Conservation (phyloP, 1,140 invertebrate genomes). For the Papilio polytes region DNA sequence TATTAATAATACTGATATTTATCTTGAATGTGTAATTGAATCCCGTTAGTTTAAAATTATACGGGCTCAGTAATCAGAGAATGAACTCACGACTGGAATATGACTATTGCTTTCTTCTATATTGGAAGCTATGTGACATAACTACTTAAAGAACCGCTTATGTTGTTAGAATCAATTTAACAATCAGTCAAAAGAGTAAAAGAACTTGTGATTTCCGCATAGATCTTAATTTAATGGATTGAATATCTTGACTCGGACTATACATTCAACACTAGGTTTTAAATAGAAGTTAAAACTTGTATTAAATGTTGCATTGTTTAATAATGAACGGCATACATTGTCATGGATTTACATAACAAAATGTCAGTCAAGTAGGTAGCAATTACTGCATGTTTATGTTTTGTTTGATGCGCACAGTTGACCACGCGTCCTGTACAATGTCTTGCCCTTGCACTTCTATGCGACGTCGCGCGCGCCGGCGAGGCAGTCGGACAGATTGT, state of each 20-base stretch:
- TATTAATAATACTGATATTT: neutral
- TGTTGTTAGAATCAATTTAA: constrained; percentile 35
- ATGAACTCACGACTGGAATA: neutral
- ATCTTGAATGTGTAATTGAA: neutral
- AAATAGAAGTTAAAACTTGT: neutral
- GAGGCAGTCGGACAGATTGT: constrained; percentile 63
- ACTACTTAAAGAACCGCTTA: constrained; percentile 9
- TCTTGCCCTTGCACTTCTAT: constrained; percentile 65
- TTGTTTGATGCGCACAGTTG: constrained; percentile 52
- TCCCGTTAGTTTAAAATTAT: neutral
- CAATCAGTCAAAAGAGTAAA: neutral
- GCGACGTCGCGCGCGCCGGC: constrained; percentile 61
- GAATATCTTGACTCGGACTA: neutral
- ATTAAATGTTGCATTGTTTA: neutral
- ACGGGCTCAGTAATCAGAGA: neutral
- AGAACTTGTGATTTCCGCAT: constrained; percentile 16
- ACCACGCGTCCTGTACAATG: constrained; percentile 61
- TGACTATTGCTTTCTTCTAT: neutral
- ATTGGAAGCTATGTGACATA: constrained; percentile 7
- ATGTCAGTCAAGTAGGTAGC: neutral
- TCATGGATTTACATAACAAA: constrained; percentile 1
- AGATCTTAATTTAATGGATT: neutral
- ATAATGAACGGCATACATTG: neutral
- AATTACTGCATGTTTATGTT: neutral
- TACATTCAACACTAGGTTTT: neutral